Base-by-base conservation (phyloP, 2,888 invertebrate species). In the Lasioglossum vierecki region DNA sequence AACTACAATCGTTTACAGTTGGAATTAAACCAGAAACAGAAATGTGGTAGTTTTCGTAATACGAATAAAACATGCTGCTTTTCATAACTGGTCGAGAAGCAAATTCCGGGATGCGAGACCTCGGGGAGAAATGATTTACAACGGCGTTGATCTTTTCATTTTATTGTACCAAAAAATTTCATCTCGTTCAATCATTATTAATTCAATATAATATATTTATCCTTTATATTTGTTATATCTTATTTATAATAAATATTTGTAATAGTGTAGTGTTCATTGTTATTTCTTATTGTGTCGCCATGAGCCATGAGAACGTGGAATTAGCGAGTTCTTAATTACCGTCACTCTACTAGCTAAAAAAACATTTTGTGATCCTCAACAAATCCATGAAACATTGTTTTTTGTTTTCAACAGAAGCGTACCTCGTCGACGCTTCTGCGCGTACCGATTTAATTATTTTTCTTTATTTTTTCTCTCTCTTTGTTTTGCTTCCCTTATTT, bases 141-240 rank as follows among this genome's bases (percentile, higher is more conserved):
- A 71, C 84, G 57, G 75, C 71, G 46, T 89, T 90, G 80, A 84
- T 91, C 86, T 92, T 92, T 91, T 88, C 82, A 77, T 90, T 93
- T 93, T 93, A 93, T 93, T 93, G 93, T 93, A 93, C 93, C 93
- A 93, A 93, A 93, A 93, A 93, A 92, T 93, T 91, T 89, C 91
- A 92, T 93, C 91, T 91, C 89, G 88, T 92, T 93, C 89, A 91
- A 92, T 92, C 92, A 91, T 92, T 90, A 89, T 92, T 91, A 91
- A 91, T 92, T 93, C 90, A 90, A 92, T 93, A 93, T 93, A 93
- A 93, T 93, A 92, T 93, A 92, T 92, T 89, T 85, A 86, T 88
- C 90, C 84, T 92, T 88, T 90, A 88, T 89, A 88, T 92, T 90
- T 90, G 86, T 91, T 89, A 89, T 90, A 90, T 92, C 89, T 88